phyloP scores from a whole-genome alignment of 2,797 vertebrate species.

The Squalus acanthias region DNA sequence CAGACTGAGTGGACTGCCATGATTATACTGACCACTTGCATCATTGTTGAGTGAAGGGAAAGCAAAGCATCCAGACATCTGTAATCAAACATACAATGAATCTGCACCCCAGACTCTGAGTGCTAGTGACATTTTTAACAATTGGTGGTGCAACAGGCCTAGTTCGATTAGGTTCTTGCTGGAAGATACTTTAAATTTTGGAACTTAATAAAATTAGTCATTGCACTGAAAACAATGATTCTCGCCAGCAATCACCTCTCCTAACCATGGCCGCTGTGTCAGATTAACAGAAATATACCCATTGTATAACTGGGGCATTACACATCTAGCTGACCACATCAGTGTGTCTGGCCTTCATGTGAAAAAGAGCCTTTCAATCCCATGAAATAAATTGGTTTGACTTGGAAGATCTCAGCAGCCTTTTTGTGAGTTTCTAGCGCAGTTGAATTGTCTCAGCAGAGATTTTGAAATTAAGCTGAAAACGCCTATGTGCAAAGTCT shows the following conservation, averaged over 20 bases:
- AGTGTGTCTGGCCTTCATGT: not conserved
- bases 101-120: not conserved
- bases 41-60: not conserved
- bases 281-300: not conserved
- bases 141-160: not conserved
- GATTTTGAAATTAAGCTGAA: not conserved
- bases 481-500: not conserved
- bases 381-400: not conserved
- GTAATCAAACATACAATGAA: not conserved
- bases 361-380: too few species aligned
- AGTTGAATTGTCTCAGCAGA: not conserved
- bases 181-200: not conserved
- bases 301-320: not conserved
- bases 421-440: not conserved
- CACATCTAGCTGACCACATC: not conserved
- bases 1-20: not conserved
- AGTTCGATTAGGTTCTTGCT: not conserved
- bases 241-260: not conserved
- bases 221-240: not conserved
- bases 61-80: not conserved
- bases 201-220: not conserved
- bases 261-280: not conserved
- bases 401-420: not conserved
- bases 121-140: not conserved
- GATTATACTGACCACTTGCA: slow-evolving; percentile 1